Conservation (phyloP, 1,140 invertebrate genomes). For the Drosophila nebulosa region DNA sequence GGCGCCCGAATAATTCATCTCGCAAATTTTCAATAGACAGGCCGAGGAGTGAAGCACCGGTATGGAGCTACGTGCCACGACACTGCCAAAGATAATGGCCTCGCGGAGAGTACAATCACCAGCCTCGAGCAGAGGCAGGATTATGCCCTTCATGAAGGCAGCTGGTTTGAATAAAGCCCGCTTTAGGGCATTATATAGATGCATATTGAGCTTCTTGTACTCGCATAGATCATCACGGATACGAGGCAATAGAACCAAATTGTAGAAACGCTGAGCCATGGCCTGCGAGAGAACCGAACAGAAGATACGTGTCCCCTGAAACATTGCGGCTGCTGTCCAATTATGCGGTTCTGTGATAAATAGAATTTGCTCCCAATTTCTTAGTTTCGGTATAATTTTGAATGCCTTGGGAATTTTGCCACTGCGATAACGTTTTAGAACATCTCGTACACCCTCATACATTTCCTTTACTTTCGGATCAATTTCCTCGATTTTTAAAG, state of each 20-base stretch:
- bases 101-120: slow-evolving; percentile 97
- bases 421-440: slow-evolving; percentile 94
- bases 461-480: slow-evolving; percentile 89
- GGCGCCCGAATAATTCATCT: slow-evolving; percentile 99
- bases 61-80: slow-evolving; percentile 94
- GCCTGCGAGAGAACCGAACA: slow-evolving; percentile 97
- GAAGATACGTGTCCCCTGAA: slow-evolving; percentile 90
- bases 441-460: slow-evolving; percentile 94
- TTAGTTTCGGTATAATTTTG: slow-evolving; percentile 95
- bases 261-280: slow-evolving; percentile 98
- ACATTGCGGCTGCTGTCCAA: slow-evolving; percentile 97
- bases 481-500: slow-evolving; percentile 88
- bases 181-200: slow-evolving; percentile 95
- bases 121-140: slow-evolving; percentile 94
- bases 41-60: slow-evolving; percentile 98
- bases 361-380: slow-evolving; percentile 98
- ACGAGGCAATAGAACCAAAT: slow-evolving; percentile 94
- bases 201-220: slow-evolving; percentile 98
- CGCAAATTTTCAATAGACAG: slow-evolving; percentile 96
- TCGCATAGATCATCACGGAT: slow-evolving; percentile 97
- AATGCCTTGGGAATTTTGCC: slow-evolving; percentile 99
- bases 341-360: slow-evolving; percentile 91
- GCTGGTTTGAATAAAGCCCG: slow-evolving; percentile 98
- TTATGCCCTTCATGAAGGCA: slow-evolving; percentile 99
- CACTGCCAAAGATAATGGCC: slow-evolving; percentile 96